Evolutionary conservation across 2,113 vertebrate species (phyloP), one percentile per base, ranked within the genome.

Genomic region (Muscicapa adusta): DNA sequence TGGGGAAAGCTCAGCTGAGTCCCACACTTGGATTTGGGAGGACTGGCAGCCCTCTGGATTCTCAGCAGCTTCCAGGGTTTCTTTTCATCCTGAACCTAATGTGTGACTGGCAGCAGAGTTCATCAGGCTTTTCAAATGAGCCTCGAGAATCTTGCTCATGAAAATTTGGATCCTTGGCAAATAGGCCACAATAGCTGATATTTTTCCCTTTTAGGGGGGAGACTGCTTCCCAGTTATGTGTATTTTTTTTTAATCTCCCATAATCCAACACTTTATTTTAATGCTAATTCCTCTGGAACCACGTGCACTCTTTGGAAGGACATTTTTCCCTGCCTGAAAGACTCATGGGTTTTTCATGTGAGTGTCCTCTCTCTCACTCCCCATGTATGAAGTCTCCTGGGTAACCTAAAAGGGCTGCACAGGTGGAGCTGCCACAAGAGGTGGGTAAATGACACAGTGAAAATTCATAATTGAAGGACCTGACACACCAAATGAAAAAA

Each of bases 131-230:
- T 96, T 81, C 74, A 80, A 68, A 89, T 92, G 86, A 95, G 78
- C 86, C 92, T 87, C 90, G 88, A 88, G 61, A 43, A 86, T 25
- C n/a, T 95, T 72, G 67, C 67, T 93, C 81, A 56, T 91, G 90
- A 93, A 78, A 96, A 89, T 81, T 72, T 70, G 51, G 89, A 90
- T 93, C 62, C 87, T 65, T 96, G 96, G 94, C 88, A 95, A 83
- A 63, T 26, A 42, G 76, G 84, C 80, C 83, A 54, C 56, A 48
- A 72, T 51, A 68, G 61, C 84, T 93, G 85, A 88, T 84, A 57
- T 82, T 93, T 88, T 91, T 76, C 93, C 91, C 96, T 70, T 92
- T 96, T 88, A 84, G 79, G 29, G 47, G 28, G 48, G 20, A 95
- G 66, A 81, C 68, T 40, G 29, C 61, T 85, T 87, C 93, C 43